These are phyloP conservation scores for Edolisoma coerulescens DNA, from an alignment of 2,113 vertebrate species.

Conservation along the genomic window DNA sequence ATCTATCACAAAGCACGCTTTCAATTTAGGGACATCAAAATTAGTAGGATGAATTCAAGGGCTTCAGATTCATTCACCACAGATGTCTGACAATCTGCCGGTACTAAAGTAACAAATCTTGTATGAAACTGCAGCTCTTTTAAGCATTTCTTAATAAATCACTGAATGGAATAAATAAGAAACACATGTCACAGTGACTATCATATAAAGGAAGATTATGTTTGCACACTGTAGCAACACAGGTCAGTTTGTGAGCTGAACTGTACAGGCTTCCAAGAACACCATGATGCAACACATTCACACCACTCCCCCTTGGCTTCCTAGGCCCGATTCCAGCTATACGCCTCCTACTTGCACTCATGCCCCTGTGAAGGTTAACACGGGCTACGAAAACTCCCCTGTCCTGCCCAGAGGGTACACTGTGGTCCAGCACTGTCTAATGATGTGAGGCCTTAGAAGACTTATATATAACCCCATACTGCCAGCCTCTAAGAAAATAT, in stretches of 20 bases:
- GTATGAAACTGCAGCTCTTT: not conserved
- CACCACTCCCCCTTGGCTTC: not conserved
- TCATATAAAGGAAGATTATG: not conserved
- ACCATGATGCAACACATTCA: not conserved
- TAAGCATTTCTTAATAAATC: not conserved
- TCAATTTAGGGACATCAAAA: not conserved
- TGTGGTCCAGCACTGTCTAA: not conserved
- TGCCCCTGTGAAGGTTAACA: not conserved
- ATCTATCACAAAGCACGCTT: not conserved
- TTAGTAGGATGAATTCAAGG: not conserved
- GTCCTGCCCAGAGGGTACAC: rapidly evolving
- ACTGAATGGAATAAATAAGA: not conserved
- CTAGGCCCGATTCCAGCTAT: not conserved
- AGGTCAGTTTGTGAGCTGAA: not conserved
- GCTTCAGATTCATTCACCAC: not conserved
- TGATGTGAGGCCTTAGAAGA: not conserved
- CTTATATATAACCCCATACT: rapidly evolving
- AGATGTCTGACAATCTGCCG: not conserved
- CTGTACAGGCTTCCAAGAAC: rapidly evolving
- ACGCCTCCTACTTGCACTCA: not conserved
- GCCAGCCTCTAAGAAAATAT: not conserved
- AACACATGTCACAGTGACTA: not conserved
- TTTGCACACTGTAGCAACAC: not conserved
- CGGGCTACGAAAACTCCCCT: not conserved
- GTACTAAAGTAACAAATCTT: not conserved